Percentiles rank a stretch among this genome's conserved stretches.
phyloP scores from a whole-genome alignment of 2,888 invertebrate species.

The Lingula anatina region DNA sequence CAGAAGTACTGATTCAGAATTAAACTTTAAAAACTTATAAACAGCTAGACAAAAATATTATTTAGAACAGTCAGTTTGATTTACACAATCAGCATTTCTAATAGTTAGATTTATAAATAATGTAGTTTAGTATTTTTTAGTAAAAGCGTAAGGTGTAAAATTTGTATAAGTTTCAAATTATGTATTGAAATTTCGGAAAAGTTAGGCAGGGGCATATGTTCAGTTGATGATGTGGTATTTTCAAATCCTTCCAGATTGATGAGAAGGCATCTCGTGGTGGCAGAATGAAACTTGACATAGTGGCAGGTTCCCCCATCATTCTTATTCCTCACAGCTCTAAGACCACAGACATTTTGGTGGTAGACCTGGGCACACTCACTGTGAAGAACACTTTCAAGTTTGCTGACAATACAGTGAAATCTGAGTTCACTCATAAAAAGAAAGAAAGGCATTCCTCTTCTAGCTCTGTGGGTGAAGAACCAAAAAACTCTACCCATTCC shows the following conservation, averaged over 20 bases:
- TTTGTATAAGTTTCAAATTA: too few species aligned
- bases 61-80: not conserved
- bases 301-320: constrained; percentile 75
- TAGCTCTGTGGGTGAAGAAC: not conserved
- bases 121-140: too few species aligned
- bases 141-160: too few species aligned
- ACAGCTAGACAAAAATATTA: constrained; percentile 1
- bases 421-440: constrained; percentile 6
- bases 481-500: not conserved
- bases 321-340: constrained; percentile 79
- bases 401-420: constrained; percentile 38
- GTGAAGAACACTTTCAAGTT: constrained; percentile 71
- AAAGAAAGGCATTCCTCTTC: not conserved
- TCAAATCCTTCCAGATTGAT: too few species aligned
- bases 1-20: constrained; percentile 6
- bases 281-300: constrained; percentile 61
- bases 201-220: too few species aligned
- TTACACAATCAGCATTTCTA: not conserved
- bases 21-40: constrained; percentile 2
- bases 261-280: constrained; percentile 49
- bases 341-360: constrained; percentile 71
- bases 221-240: too few species aligned
- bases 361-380: constrained; percentile 73
- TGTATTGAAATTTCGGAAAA: too few species aligned
- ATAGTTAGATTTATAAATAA: not conserved